Evolutionary conservation across 1,140 invertebrate genomes (phyloP).

Genomic region (Drosophila sproati): DNA sequence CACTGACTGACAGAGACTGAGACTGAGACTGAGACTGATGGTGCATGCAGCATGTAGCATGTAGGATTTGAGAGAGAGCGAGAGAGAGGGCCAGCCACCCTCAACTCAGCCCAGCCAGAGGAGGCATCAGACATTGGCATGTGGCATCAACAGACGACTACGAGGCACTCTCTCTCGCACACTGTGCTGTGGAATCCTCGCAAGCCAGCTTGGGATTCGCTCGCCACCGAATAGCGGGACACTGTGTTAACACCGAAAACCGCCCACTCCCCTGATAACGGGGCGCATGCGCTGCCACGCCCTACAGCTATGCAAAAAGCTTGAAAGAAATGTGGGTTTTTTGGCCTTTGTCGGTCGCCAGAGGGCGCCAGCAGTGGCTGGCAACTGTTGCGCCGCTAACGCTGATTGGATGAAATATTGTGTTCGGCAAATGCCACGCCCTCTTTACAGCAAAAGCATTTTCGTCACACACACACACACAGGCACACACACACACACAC

Average conservation of each 20-base stretch:
- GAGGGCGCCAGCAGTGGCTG: slow-evolving; percentile 35
- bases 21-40: background rate
- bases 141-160: background rate
- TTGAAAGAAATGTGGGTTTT: slow-evolving; percentile 15
- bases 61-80: too few relatives aligned
- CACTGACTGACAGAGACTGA: background rate
- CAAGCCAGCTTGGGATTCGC: slow-evolving; percentile 61
- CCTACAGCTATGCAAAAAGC: slow-evolving; percentile 44
- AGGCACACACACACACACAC: background rate
- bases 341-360: slow-evolving; percentile 11
- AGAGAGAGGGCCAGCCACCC: slow-evolving; percentile 10
- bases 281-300: slow-evolving; percentile 79
- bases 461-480: slow-evolving; percentile 13
- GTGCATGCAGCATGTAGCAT: background rate
- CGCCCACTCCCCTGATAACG: slow-evolving; percentile 27
- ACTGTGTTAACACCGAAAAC: slow-evolving; percentile 4
- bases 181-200: slow-evolving; percentile 67
- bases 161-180: slow-evolving; percentile 63
- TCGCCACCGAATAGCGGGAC: slow-evolving; percentile 56
- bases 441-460: slow-evolving; percentile 32
- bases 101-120: background rate
- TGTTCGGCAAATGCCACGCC: slow-evolving; percentile 53
- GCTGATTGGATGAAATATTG: slow-evolving; percentile 61
- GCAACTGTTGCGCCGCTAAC: slow-evolving; percentile 58
- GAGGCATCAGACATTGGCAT: slow-evolving; percentile 40